Evolutionary conservation across 2,113 vertebrate species (phyloP), one percentile per base, ranked within the genome.

Genomic region (Eulemur rufifrons): DNA sequence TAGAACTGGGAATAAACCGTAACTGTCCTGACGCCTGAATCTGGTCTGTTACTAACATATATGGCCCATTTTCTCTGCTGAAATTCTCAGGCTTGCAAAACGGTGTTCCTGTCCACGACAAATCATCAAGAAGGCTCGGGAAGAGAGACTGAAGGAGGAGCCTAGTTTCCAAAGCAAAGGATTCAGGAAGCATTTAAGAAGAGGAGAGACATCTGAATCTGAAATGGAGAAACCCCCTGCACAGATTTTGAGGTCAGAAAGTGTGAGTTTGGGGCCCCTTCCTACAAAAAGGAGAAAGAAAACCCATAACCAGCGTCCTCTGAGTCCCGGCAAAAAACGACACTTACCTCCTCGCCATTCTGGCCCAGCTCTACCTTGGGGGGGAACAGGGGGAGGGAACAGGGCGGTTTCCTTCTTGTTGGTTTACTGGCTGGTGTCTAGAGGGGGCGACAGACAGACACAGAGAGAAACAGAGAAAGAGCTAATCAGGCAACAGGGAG

Each of bases 271-370:
- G 0, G 18, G 1, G 50, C 13, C 50, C 73, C 27, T 37, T 87
- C 27, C 76, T 11, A 2, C 1, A 17, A 45, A 64, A 0, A 47
- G 68, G 54, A 66, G 74, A 25, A 17, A 29, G 86, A 12, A 56
- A 7, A 10, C 18, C 32, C 56, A 1, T 0, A 2, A 15, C 6
- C 69, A n/a, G 73, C 23, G 4, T 42, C 69, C 32, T 74, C 54
- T 13, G 37, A 47, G 59, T 9, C 25, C 77, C 8, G 3, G 17
- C 21, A 17, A 59, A 59, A 42, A 20, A 32, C n/a, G 34, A 94
- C 98, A 98, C 98, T 99, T 98, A 99, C 99, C 98, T 98, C 98
- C 80, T 98, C 98, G 88, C 98, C 98, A 78, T 98, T 99, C 91
- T 98, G 98, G 95, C 98, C 98, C 95, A 96, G 96, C 84, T 98